A percentile compares a stretch with the other conserved stretches of the same genome.
Conservation (phyloP, 2,888 invertebrate genomes). For the Melinaea menophilus region DNA sequence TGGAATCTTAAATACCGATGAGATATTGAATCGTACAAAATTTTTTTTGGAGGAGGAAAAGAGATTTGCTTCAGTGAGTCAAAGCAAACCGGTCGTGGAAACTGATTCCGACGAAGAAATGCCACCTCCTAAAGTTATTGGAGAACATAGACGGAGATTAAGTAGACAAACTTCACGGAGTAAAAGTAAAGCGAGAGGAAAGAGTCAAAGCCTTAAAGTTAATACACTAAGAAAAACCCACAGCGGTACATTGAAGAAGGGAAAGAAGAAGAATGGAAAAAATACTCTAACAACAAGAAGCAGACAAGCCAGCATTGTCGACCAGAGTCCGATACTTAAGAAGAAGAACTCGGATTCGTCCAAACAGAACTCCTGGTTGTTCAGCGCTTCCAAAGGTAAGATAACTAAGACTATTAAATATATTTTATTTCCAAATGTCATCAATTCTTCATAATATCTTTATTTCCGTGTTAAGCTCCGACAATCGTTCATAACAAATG, state of each 20-base stretch:
- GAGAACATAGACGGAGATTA: constrained; percentile 64
- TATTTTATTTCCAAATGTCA: constrained; percentile 8
- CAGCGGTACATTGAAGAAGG: constrained; percentile 68
- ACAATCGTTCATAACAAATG: constrained; percentile 28
- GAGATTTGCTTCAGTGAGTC: constrained; percentile 50
- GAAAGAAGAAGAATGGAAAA: constrained; percentile 64
- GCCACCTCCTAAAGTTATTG: constrained; percentile 53
- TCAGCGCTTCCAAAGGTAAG: constrained; percentile 64
- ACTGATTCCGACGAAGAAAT: constrained; percentile 66
- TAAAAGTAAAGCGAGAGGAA: constrained; percentile 69
- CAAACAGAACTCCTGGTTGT: constrained; percentile 68
- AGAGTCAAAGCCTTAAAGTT: constrained; percentile 68
- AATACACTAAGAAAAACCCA: constrained; percentile 69
- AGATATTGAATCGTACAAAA: constrained; percentile 61
- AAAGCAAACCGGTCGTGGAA: constrained; percentile 48
- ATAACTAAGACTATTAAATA: constrained; percentile 8
- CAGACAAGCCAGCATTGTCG: constrained; percentile 66
- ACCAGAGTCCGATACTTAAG: constrained; percentile 57
- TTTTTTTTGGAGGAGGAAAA: constrained; percentile 67
- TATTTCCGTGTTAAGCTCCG: background rate
- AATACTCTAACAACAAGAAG: constrained; percentile 56
- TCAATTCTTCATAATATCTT: background rate
- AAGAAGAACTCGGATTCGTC: constrained; percentile 59
- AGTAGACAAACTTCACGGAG: constrained; percentile 70
- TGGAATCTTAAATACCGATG: constrained; percentile 51